phyloP scores from a whole-genome alignment of 2,113 vertebrate genomes.

The Trichechus manatus region DNA sequence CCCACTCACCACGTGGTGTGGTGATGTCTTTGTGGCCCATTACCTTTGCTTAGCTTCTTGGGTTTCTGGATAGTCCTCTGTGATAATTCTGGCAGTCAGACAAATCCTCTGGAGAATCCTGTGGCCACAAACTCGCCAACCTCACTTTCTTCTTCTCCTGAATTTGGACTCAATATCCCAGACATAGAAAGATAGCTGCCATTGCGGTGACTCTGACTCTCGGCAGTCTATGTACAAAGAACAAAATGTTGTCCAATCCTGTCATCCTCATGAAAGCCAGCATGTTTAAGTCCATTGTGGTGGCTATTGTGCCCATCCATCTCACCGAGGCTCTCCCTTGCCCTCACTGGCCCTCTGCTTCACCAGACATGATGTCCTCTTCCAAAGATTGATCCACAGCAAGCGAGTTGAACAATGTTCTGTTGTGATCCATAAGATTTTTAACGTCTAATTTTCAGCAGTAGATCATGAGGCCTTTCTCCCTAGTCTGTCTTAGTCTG shows the following conservation, averaged over 20 bases:
- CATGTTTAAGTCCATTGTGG: neutral
- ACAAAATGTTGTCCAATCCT: neutral
- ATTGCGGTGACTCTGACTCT: neutral
- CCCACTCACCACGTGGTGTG: neutral
- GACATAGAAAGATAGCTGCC: neutral
- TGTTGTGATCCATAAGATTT: neutral
- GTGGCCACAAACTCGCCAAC: neutral
- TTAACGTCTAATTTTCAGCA: neutral
- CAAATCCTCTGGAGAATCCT: neutral
- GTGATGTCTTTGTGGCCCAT: neutral
- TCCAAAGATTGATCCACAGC: neutral
- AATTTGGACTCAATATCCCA: neutral
- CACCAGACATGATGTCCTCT: neutral
- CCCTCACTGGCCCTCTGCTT: neutral
- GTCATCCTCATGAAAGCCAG: neutral
- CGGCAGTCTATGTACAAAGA: neutral
- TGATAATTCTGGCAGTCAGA: neutral
- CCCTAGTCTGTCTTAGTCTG: neutral
- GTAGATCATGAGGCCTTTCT: neutral
- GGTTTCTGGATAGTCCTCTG: neutral
- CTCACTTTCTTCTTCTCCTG: neutral
- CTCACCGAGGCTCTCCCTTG: neutral
- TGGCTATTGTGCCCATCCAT: neutral
- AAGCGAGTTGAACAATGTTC: neutral
- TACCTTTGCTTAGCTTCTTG: neutral